Evolutionary conservation across 1,140 invertebrate species (phyloP), one percentile per base, ranked within the genome.

Genomic region (Temnothorax longispinosus): DNA sequence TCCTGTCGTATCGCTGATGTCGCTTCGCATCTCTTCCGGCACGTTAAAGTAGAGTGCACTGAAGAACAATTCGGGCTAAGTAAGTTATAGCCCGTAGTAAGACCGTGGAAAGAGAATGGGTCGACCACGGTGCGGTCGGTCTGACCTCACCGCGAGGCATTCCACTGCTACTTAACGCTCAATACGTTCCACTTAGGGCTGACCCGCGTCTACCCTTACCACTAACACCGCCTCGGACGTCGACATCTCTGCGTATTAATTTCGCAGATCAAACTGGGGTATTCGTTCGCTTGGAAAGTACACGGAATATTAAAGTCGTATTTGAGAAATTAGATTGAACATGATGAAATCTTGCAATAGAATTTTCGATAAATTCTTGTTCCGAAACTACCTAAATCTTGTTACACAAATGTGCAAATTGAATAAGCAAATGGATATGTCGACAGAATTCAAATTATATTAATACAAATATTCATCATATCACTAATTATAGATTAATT

Each of bases 101-200:
- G 80, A 88, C 41, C 52, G 47, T 74, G 47, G 50, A 80, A 86
- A 81, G 87, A 67, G 71, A 86, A 87, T 54, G 21, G 64, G 69
- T 77, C 62, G 75, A 86, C 44, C 58, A 71, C 54, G n/a, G 18
- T 71, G 76, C 80, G 76, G 67, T 77, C 50, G 82, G 86, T 88
- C 88, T 80, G 89, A 91, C 87, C 88, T 85, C 72, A 88, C 72
- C 44, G 81, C 52, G 64, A 86, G 87, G 87, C 78, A 91, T 92
- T 93, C 86, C 91, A 88, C 87, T 90, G 86, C 92, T 92, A 92
- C 93, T 92, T 91, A 93, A 74, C 88, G 86, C 91, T 93, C 90
- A 89, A 94, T 94, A 93, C 84, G 88, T 94, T 92, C 90, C 91
- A 94, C 92, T 94, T 93, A 94, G 65, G 82, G 86, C 88, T 88